Conservation (phyloP, 2,888 invertebrate genomes). For the Palloptera scutellata region DNA sequence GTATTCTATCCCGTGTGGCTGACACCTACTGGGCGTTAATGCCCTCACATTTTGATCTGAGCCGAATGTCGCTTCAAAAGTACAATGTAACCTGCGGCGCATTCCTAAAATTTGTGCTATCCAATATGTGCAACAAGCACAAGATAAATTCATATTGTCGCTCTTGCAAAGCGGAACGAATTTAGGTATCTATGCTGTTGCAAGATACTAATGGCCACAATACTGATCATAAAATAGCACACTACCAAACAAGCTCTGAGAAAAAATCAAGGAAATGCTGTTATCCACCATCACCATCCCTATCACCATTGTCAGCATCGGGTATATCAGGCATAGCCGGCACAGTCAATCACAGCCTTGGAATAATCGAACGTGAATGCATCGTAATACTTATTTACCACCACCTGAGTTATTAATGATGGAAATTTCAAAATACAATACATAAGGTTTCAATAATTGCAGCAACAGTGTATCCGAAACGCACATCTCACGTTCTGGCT, state of each 20-base stretch:
- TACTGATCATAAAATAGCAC: slow-evolving; percentile 39
- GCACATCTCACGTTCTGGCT: no score
- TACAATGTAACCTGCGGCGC: slow-evolving; percentile 54
- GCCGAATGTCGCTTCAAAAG: slow-evolving; percentile 24
- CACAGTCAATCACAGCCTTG: slow-evolving; percentile 6
- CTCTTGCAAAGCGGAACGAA: slow-evolving; percentile 42
- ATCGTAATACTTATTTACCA: slow-evolving; percentile 37
- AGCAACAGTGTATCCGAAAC: slow-evolving; percentile 58
- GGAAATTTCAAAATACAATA: slow-evolving; percentile 64
- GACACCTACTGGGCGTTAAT: slow-evolving; percentile 62
- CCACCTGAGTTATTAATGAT: slow-evolving; percentile 65
- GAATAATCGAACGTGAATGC: neutral
- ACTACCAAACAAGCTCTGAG: slow-evolving; percentile 3
- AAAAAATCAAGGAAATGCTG: no score
- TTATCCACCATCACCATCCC: neutral
- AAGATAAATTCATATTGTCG: slow-evolving; percentile 31
- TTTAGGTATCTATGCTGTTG: slow-evolving; percentile 59
- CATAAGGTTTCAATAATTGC: slow-evolving; percentile 65
- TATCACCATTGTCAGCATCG: slow-evolving; percentile 35
- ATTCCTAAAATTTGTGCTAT: slow-evolving; percentile 56
- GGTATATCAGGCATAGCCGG: neutral
- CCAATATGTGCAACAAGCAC: slow-evolving; percentile 8
- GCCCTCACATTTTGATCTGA: slow-evolving; percentile 47
- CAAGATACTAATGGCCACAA: slow-evolving; percentile 60
- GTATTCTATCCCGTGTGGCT: slow-evolving; percentile 54